These are phyloP conservation scores for Mystacornis crossleyi DNA, from an alignment of 2,113 vertebrate genomes.

Conservation along the genomic window DNA sequence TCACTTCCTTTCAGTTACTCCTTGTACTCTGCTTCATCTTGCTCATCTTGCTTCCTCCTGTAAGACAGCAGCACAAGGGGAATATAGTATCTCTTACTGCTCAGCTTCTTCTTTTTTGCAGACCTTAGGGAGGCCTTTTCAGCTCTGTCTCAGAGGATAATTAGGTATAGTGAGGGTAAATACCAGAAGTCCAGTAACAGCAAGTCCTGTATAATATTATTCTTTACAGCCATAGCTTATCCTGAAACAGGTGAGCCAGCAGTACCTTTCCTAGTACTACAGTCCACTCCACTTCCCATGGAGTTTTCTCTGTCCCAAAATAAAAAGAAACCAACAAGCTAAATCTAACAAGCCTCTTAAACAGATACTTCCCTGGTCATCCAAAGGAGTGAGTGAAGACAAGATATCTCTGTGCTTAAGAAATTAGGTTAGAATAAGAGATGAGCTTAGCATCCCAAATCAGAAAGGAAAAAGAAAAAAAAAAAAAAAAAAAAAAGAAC, in stretches of 20 bases:
- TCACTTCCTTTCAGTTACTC: slow-evolving; percentile 5
- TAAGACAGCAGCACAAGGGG: background rate
- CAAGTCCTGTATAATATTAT: background rate
- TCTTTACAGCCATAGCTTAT: background rate
- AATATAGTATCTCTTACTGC: background rate
- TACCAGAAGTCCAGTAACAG: background rate
- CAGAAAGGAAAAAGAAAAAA: background rate
- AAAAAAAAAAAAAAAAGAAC: too few relatives aligned
- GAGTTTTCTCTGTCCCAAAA: background rate
- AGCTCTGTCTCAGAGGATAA: background rate
- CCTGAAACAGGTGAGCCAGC: background rate
- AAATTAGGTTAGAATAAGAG: background rate
- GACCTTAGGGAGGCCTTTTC: background rate
- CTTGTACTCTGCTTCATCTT: background rate
- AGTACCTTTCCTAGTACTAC: background rate
- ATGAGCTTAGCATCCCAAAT: background rate
- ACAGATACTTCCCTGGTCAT: background rate
- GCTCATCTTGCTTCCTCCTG: background rate
- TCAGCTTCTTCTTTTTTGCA: background rate
- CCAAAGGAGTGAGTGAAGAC: background rate
- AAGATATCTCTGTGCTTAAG: background rate
- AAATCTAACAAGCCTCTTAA: background rate
- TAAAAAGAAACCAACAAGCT: background rate
- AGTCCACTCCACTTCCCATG: background rate
- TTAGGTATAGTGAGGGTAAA: background rate